These are phyloP conservation scores for Motacilla alba DNA, from an alignment of 2,113 vertebrate species.

Conservation along the genomic window DNA sequence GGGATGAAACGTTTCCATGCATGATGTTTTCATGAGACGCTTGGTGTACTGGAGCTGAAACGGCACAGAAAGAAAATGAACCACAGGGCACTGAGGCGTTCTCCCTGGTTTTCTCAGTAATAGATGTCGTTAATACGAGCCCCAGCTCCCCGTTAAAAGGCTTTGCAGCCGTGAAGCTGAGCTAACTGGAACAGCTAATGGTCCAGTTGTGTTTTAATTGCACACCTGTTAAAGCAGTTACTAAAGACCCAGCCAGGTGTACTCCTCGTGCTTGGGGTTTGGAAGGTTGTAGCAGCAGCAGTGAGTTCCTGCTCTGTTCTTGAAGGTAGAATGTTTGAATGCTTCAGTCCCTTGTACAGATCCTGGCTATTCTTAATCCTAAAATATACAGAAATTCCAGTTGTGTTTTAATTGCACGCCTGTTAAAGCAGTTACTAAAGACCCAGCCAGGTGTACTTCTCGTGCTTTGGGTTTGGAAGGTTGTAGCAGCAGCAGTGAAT, in stretches of 20 bases:
- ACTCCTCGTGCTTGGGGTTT: accelerated
- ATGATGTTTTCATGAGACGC: neutral
- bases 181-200: neutral
- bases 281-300: neutral
- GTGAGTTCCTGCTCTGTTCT: neutral
- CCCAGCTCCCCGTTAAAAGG: neutral
- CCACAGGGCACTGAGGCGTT: neutral
- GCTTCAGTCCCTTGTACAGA: neutral
- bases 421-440: neutral
- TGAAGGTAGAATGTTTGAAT: neutral
- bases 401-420: neutral
- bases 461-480: neutral
- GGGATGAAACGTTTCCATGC: neutral
- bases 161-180: neutral
- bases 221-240: neutral
- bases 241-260: neutral
- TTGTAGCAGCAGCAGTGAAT: neutral
- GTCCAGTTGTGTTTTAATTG: neutral
- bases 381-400: too few relatives aligned
- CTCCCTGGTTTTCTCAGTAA: neutral
- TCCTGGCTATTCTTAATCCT: too few relatives aligned
- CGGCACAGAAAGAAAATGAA: neutral
- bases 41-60: neutral
- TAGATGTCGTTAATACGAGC: accelerated
- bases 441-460: accelerated